Conservation (phyloP, 2,888 invertebrate species). For the Polyommatus icarus region DNA sequence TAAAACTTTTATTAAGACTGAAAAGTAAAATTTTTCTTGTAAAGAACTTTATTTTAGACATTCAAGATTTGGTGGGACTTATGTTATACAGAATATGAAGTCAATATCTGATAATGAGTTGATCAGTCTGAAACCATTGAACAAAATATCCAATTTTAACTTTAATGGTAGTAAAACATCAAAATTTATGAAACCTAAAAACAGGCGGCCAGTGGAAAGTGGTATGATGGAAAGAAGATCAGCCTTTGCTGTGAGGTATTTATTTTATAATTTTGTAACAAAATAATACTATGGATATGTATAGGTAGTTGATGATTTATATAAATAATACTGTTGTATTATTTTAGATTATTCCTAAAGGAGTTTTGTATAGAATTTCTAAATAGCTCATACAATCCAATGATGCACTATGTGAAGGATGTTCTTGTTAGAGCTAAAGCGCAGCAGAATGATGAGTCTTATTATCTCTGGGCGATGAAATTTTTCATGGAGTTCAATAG, state of each 20-base stretch:
- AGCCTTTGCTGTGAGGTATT: constrained; percentile 88
- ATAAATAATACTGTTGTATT: neutral
- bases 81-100: constrained; percentile 94
- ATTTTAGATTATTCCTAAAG: constrained; percentile 88
- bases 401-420: constrained; percentile 94
- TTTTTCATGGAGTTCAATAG: constrained; percentile 99
- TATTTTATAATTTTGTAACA: neutral
- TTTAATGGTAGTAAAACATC: constrained; percentile 85
- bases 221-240: constrained; percentile 87
- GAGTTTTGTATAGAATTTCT: constrained; percentile 97
- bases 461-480: constrained; percentile 95
- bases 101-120: constrained; percentile 94
- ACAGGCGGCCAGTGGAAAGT: constrained; percentile 84
- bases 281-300: too few species aligned
- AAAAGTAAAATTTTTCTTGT: neutral
- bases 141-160: constrained; percentile 87
- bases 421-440: constrained; percentile 84
- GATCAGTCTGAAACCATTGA: constrained; percentile 92
- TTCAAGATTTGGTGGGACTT: constrained; percentile 96
- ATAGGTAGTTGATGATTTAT: too few species aligned
- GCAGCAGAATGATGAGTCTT: constrained; percentile 93
- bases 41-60: constrained; percentile 79
- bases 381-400: constrained; percentile 93
- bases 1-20: too few species aligned
- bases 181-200: constrained; percentile 84